Percentiles rank a stretch among this genome's conserved stretches.
These are phyloP conservation scores for Redunca redunca DNA, from an alignment of 2,113 vertebrate species.

Conservation along the genomic window DNA sequence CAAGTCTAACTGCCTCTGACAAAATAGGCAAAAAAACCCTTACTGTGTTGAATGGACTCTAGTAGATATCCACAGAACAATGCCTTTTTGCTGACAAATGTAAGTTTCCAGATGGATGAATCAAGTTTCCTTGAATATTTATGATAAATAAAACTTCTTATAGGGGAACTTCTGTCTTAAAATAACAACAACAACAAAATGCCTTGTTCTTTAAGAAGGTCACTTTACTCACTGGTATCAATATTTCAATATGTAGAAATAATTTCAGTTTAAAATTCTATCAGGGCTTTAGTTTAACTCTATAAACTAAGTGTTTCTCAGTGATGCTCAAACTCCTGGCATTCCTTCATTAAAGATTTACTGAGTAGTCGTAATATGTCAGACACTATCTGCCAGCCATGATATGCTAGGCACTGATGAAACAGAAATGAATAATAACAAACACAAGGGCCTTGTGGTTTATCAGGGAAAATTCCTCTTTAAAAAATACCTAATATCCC, in stretches of 20 bases:
- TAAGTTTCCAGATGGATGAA: constrained; percentile 36
- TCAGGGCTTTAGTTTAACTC: not conserved
- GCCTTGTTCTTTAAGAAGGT: not conserved
- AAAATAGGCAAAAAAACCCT: not conserved
- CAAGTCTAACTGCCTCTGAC: constrained; percentile 50
- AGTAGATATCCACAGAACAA: not conserved
- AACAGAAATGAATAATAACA: not conserved
- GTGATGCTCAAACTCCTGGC: not conserved
- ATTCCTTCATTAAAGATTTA: not conserved
- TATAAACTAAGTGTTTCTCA: not conserved
- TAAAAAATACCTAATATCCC: not conserved
- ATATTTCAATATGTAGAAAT: constrained; percentile 24
- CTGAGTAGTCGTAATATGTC: not conserved
- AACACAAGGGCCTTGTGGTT: not conserved
- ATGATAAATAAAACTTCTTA: constrained; percentile 35
- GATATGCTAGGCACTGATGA: not conserved
- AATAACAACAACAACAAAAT: not conserved
- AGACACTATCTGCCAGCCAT: not conserved
- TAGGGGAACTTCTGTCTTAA: not conserved
- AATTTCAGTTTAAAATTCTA: constrained; percentile 1
- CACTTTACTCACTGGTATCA: not conserved
- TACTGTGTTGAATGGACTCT: not conserved
- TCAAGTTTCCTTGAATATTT: constrained; percentile 60
- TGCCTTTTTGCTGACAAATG: not conserved
- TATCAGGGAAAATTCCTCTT: not conserved